Conservation (phyloP, 2,113 vertebrate genomes). For the Tretioscincus oriximinensis region DNA sequence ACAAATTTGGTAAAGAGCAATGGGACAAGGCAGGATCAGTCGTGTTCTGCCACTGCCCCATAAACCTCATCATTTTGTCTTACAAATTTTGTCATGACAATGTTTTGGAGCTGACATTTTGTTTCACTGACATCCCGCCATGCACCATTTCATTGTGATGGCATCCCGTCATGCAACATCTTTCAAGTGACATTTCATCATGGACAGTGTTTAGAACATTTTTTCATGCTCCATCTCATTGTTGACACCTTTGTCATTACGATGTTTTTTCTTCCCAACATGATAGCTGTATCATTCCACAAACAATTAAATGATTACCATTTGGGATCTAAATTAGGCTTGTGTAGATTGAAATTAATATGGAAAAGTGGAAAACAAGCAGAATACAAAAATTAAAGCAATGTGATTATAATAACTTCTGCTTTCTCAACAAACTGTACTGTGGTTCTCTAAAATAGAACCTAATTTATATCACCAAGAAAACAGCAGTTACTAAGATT, state of each 20-base stretch:
- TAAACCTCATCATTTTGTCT: slow-evolving; percentile 15
- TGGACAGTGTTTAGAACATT: slow-evolving; percentile 15
- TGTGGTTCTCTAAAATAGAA: neutral
- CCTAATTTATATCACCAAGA: neutral
- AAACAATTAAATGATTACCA: slow-evolving; percentile 31
- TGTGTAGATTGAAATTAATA: neutral
- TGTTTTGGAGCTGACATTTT: slow-evolving; percentile 36
- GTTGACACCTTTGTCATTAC: slow-evolving; percentile 19
- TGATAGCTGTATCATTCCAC: slow-evolving; percentile 46
- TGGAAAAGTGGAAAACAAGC: slow-evolving; percentile 1
- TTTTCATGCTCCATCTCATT: slow-evolving; percentile 14
- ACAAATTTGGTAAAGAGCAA: slow-evolving; percentile 43
- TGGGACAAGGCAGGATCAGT: slow-evolving; percentile 33
- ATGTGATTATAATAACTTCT: neutral
- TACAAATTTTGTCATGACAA: slow-evolving; percentile 22
- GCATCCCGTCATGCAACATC: slow-evolving; percentile 27
- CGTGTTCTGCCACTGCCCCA: neutral
- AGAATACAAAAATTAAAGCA: neutral
- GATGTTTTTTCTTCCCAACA: slow-evolving; percentile 31
- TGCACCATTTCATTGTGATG: slow-evolving; percentile 19
- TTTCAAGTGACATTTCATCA: slow-evolving; percentile 51
- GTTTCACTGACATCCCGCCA: slow-evolving; percentile 25
- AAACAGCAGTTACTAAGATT: neutral
- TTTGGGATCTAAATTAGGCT: slow-evolving; percentile 5
- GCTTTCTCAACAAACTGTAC: neutral